Evolutionary conservation across 2,888 invertebrate species (phyloP).

Genomic region (Proisotoma minuta): DNA sequence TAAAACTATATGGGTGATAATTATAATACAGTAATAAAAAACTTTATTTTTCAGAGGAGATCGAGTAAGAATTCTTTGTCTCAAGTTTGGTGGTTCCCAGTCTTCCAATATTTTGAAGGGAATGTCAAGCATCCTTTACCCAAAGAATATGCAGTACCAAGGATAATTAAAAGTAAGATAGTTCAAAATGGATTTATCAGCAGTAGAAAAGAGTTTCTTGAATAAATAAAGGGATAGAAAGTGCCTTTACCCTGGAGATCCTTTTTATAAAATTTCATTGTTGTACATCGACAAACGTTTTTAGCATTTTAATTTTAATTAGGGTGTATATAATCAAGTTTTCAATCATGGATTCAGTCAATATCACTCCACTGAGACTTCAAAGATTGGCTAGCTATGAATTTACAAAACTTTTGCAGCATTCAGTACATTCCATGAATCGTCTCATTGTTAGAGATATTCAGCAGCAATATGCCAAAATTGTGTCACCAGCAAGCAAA

Average conservation of each 20-base stretch:
- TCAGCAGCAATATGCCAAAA: neutral
- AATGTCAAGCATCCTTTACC: slow-evolving; percentile 52
- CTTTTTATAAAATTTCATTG: too few relatives aligned
- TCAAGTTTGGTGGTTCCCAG: slow-evolving; percentile 53
- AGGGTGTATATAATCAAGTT: too few relatives aligned
- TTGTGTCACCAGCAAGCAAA: neutral
- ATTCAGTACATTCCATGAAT: neutral
- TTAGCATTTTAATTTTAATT: too few relatives aligned
- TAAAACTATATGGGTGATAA: too few relatives aligned
- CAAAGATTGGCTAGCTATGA: neutral
- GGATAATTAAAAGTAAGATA: neutral
- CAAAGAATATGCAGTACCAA: slow-evolving; percentile 49
- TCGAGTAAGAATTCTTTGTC: slow-evolving; percentile 51
- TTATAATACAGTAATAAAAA: too few relatives aligned
- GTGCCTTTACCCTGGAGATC: too few relatives aligned
- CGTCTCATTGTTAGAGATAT: neutral
- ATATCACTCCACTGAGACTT: neutral
- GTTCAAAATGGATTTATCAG: neutral
- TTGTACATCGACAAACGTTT: too few relatives aligned
- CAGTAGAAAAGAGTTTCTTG: slow-evolving; percentile 6
- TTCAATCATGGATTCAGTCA: neutral
- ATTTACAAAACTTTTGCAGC: neutral
- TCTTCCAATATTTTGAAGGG: slow-evolving; percentile 53
- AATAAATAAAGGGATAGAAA: too few relatives aligned
- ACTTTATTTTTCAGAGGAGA: slow-evolving; percentile 43